Base-by-base conservation (phyloP, 2,113 vertebrate genomes). In the Bombycilla garrulus region DNA sequence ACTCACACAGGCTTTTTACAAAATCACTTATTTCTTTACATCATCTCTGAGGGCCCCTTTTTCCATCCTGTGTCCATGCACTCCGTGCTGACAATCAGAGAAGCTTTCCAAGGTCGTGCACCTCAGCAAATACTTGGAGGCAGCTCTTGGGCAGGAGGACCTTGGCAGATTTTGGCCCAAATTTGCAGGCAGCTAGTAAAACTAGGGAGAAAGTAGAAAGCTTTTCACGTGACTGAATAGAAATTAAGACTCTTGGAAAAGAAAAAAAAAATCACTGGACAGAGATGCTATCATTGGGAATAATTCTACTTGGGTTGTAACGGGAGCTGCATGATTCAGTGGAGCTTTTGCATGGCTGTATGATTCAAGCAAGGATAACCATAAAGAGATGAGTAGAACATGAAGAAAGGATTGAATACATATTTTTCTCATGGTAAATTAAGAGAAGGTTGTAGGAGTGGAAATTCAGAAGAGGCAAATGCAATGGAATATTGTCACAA, bases 351-450 rank as follows among this genome's bases (percentile, higher is more conserved):
- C 86, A 90, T 60, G 79, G 86, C 64, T 90, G 93, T 80, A 42
- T 91, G 96, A 82, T 95, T 92, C 87, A 89, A 94, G 76, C 61
- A 94, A 96, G 82, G 88, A 79, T 81, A 92, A 90, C 93, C 78
- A 78, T 66, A 93, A 90, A 94, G 81, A 83, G 44, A 86, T 81
- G 71, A 92, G 57, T 69, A 78, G 74, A 95, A 96, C 85, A 82
- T 4, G 65, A 93, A 89, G 61, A 21, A 88, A 66, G 42, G 70
- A 78, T 81, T 5, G 16, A 62, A 70, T 69, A 44, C 17, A 42
- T 73, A 76, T 86, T 95, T 94, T 94, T 86, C 67, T 93, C 74
- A 36, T 60, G 56, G 47, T 21, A 92, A 94, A 95, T 92, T 92
- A 96, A 67, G 66, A 28, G 25, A 58, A 81, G 65, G 81, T 79